Evolutionary conservation across 2,888 invertebrate species (phyloP), one percentile per base, ranked within the genome.

Genomic region (Neocrepidodera transversa): DNA sequence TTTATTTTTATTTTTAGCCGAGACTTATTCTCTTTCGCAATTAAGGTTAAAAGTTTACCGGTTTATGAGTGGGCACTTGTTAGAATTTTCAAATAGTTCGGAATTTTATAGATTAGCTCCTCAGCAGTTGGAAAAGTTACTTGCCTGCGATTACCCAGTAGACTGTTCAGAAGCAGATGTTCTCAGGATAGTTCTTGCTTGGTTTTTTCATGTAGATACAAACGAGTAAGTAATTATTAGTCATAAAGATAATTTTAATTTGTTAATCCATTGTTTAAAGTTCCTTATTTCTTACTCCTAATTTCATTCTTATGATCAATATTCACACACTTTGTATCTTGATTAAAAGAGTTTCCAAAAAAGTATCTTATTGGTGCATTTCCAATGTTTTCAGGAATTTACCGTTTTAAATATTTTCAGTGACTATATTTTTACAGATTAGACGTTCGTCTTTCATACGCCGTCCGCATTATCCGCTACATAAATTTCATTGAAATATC

Each of bases 121-220:
- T 13, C 80, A 83, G 60, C 88, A 89, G 68, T 74, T 90, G 51
- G 84, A 85, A 64, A 83, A 83, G 69, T 78, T 89, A 53, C 78
- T 90, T 7, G 82, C 82, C 13, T 85, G 84, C 72, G 87, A 89
- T 72, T 87, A 85, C 73, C 88, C 89, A 0, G 87, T 90, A 5
- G 86, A 89, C 75, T 87, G 87, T 73, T 80, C 84, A 0, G 89
- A 89, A 77, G 78, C 81, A 7, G 84, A 85, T 63, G 85, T 85
- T 0, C 77, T 88, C 26, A 76, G 82, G 45, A 83, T 85, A 60
- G 83, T 86, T n/a, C 71, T 87, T 30, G 78, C 82, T 56, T 88
- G 87, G 86, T 81, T 87, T 64, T 77, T 82, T 50, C 79, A 79
- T 67, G 77, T 80, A n/a, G 79, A 78, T 26, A 70, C 67, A 32